Conservation (phyloP, 2,113 vertebrate species). For the Campylomormyrus numenius region DNA sequence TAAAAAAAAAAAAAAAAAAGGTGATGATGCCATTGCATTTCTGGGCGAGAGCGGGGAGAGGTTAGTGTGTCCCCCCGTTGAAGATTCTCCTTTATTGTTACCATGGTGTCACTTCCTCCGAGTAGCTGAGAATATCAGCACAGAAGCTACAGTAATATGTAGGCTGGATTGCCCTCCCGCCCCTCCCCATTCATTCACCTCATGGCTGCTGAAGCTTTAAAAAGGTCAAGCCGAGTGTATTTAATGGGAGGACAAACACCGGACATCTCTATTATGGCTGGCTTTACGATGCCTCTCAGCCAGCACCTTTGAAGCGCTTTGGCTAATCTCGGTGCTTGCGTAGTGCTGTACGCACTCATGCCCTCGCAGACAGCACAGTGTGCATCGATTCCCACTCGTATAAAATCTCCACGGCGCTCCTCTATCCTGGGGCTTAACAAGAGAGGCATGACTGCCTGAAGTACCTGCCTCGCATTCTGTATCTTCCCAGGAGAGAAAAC, state of each 20-base stretch:
- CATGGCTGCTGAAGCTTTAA: not conserved
- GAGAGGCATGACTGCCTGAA: not conserved
- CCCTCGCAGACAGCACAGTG: not conserved
- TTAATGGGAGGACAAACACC: conserved; percentile 3
- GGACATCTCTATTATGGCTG: not conserved
- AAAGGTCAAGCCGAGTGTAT: not conserved
- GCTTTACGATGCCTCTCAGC: not conserved
- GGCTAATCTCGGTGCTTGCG: not conserved
- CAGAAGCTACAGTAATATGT: not conserved
- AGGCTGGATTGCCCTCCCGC: not conserved
- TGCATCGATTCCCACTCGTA: not conserved
- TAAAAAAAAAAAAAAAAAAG: no score
- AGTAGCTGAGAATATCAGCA: not conserved
- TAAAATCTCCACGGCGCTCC: not conserved
- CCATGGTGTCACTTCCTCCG: not conserved
- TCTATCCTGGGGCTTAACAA: conserved; percentile 1
- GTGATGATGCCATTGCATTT: not conserved
- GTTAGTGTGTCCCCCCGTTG: not conserved
- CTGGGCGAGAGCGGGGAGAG: not conserved
- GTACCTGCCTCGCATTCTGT: not conserved
- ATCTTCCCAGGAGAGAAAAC: not conserved
- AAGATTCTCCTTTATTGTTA: not conserved
- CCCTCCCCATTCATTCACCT: not conserved
- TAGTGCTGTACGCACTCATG: not conserved
- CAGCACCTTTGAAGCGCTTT: not conserved